These are phyloP conservation scores for Callimorpha dominula DNA, from an alignment of 2,888 invertebrate species.

Conservation along the genomic window DNA sequence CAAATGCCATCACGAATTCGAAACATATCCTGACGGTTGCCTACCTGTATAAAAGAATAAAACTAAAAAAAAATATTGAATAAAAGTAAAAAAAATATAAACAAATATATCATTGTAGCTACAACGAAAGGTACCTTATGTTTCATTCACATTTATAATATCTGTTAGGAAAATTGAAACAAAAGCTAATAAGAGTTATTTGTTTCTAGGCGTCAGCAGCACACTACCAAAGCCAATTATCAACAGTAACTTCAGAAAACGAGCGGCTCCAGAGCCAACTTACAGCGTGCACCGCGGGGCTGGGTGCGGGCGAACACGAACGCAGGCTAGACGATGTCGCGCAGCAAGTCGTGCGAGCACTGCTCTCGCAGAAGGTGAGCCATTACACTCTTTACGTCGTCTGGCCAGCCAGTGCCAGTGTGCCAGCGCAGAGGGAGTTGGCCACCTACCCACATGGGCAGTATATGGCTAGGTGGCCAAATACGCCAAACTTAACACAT, in stretches of 20 bases:
- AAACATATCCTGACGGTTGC: not conserved
- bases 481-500: too few species aligned
- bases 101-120: not conserved
- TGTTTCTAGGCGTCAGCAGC: slow-evolving; percentile 89
- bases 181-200: not conserved
- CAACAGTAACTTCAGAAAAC: slow-evolving; percentile 89
- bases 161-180: not conserved
- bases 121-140: too few species aligned
- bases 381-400: not conserved
- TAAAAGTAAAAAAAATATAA: not conserved
- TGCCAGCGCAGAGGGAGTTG: too few species aligned
- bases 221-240: slow-evolving; percentile 90
- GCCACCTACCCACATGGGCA: too few species aligned
- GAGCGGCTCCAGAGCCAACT: slow-evolving; percentile 89
- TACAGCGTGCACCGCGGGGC: slow-evolving; percentile 69
- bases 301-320: slow-evolving; percentile 90
- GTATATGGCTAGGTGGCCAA: too few species aligned
- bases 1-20: not conserved
- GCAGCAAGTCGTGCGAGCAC: slow-evolving; percentile 93
- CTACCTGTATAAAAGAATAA: not conserved
- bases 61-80: not conserved
- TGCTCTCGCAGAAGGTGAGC: slow-evolving; percentile 93
- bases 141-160: too few species aligned
- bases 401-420: not conserved
- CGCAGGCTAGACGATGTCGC: slow-evolving; percentile 93